Base-by-base conservation (phyloP, 1,140 invertebrate genomes). In the Pantala flavescens region DNA sequence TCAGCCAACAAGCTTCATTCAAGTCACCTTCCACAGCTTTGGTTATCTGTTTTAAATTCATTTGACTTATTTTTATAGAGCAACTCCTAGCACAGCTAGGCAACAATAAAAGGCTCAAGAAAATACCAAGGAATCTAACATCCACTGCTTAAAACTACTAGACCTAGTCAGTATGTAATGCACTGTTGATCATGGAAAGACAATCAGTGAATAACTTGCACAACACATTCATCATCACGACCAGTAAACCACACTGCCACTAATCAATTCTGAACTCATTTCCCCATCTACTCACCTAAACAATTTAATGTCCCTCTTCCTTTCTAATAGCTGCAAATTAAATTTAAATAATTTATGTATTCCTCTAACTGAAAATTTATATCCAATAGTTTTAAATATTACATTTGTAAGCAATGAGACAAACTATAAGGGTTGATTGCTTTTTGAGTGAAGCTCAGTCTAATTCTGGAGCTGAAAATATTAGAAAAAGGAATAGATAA, bases 311-410 rank as follows among this genome's bases (percentile, higher is more conserved):
- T 63, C 49, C 43, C 9, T 63, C n/a, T 63, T 63, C 28, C n/a
- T 63, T 63, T 63, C 49, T 63, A 63, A 63, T 63, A 21, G 49
- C 49, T 63, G 49, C 49, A 63, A 63, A 63, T 63, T 12, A 63
- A 63, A 19, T 63, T 63, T 5, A 3, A 16, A 63, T 19, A 63
- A 36, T 36, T 36, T 36, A 36, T 36, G 28, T 36, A 36, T 36
- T 36, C 28, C 9, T 36, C 28, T 36, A 36, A 36, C 28, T 36
- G 28, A 36, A 36, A 36, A 5, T 36, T 36, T 36, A 36, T 9
- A 36, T 36, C 28, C 3, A 36, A 36, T 9, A 36, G 28, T 36
- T 36, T 2, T 36, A 2, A 36, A 36, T 5, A 9, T 36, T 36
- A 36, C 28, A 36, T 36, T 36, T 9, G 9, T 36, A 36, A 36